Evolutionary conservation across 2,888 invertebrate species (phyloP).

Genomic region (Synergus japonicus): DNA sequence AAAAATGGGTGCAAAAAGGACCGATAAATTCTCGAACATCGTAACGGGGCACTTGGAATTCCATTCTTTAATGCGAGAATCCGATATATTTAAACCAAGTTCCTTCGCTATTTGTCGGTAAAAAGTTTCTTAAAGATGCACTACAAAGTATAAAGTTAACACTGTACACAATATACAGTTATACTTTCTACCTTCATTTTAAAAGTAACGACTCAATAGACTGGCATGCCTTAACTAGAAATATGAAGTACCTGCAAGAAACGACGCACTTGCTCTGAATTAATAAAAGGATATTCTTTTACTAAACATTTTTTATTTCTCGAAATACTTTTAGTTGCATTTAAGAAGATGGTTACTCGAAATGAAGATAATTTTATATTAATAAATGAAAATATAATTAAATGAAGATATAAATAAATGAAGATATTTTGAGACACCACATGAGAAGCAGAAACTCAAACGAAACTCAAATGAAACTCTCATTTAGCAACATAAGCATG

Average conservation of each 20-base stretch:
- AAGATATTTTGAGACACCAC: neutral
- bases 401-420: neutral
- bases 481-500: neutral
- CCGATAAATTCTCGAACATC: constrained; percentile 30
- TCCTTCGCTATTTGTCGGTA: constrained; percentile 22
- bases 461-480: neutral
- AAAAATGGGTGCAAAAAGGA: constrained; percentile 40
- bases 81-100: constrained; percentile 33
- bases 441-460: neutral
- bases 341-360: neutral
- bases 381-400: no score
- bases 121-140: neutral
- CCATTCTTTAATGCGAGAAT: constrained; percentile 37
- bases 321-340: neutral
- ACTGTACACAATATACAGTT: constrained; percentile 26
- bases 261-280: neutral
- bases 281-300: neutral
- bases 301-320: neutral
- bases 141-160: constrained; percentile 3
- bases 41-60: constrained; percentile 39
- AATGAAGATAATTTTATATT: neutral
- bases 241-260: constrained; percentile 3
- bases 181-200: constrained; percentile 8
- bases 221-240: constrained; percentile 14
- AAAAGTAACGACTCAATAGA: constrained; percentile 7